phyloP scores from a whole-genome alignment of 92 coral and sea anemone species.

The Epizoanthus scotinus region DNA sequence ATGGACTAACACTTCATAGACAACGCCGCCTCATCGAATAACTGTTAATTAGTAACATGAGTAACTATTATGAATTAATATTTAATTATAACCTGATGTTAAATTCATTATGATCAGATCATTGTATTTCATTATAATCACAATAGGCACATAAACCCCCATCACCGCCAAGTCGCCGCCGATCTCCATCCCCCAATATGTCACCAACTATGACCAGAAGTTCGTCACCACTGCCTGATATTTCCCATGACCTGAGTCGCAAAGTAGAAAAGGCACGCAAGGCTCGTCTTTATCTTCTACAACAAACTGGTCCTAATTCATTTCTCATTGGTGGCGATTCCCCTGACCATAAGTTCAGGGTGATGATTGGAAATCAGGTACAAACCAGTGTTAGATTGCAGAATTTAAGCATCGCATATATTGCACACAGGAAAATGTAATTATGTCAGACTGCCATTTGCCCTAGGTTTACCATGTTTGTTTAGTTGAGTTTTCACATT shows the following conservation, averaged over 20 bases:
- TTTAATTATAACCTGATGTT: no score
- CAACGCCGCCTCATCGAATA: no score
- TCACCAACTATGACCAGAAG: conserved; percentile 77
- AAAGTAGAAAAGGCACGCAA: conserved; percentile 91
- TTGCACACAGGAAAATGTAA: no score
- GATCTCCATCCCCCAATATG: conserved; percentile 79
- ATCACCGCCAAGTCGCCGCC: conserved; percentile 77
- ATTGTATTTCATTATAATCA: conserved; percentile 20
- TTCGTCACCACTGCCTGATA: conserved; percentile 81
- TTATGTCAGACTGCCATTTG: no score
- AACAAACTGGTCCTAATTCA: conserved; percentile 97
- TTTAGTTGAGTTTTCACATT: no score
- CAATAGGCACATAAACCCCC: conserved; percentile 71
- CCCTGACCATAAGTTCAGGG: conserved; percentile 93
- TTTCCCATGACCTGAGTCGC: conserved; percentile 69
- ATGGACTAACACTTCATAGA: no score
- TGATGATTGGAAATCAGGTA: conserved; percentile 99
- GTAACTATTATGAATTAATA: no score
- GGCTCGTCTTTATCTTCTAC: conserved; percentile 90
- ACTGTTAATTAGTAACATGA: no score
- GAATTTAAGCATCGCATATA: no score
- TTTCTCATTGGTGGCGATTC: conserved; percentile 98
- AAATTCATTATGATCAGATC: no score
- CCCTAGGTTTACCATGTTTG: no score
- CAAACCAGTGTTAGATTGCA: no score